Conservation (phyloP, 2,797 vertebrate species). For the Cyprinodon diabolis region DNA sequence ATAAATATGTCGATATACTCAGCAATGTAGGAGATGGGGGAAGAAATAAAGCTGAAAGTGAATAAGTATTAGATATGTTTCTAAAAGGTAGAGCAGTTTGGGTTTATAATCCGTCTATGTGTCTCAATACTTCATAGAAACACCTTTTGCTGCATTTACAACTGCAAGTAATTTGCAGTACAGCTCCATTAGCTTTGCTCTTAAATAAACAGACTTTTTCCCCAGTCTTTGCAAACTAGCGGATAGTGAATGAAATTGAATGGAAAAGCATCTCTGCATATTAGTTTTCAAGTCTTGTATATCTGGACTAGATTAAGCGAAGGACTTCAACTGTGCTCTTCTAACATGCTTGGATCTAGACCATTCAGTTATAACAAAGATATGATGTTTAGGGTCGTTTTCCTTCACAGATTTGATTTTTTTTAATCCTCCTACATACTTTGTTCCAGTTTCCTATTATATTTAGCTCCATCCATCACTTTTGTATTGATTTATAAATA, state of each 20-base stretch:
- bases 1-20: conserved; percentile 7
- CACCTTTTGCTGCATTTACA: background rate
- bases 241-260: no score
- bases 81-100: background rate
- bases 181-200: background rate
- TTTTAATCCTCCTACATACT: no score
- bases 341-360: background rate
- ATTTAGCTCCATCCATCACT: background rate
- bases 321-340: no score
- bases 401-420: background rate
- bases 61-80: background rate
- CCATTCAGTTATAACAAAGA: background rate
- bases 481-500: no score
- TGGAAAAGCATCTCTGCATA: no score
- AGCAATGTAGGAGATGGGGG: background rate
- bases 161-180: background rate
- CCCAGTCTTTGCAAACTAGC: background rate
- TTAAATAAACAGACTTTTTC: background rate
- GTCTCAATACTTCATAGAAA: background rate
- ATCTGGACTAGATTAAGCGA: no score
- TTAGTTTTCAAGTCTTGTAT: no score
- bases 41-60: background rate
- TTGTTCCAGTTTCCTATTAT: background rate
- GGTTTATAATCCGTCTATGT: background rate
- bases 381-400: background rate